Base-by-base conservation (phyloP, 2,888 invertebrate genomes). In the Sarcophaga variegata region DNA sequence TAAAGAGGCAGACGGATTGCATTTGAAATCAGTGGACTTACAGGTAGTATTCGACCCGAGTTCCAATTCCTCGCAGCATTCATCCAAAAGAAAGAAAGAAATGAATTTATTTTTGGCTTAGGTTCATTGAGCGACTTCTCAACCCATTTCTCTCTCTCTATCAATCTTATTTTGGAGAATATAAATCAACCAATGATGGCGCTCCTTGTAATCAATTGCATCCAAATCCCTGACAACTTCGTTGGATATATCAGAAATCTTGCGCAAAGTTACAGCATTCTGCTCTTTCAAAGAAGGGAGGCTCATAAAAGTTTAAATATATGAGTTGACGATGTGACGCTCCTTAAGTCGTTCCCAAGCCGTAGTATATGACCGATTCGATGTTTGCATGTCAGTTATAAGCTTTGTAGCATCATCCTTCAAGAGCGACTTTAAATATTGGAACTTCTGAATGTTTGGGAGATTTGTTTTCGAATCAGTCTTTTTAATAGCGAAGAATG, bases 381-480 rank as follows among this genome's bases (percentile, higher is more conserved):
- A 25, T 37, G 66, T 25, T 59, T 66, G 74, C 72, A 81, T 74
- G 25, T 74, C 3, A 67, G 45, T 17, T 17, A 8, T 74, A 59
- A 4, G 67, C 67, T 17, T 77, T 25, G 81, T 83, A 3, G 79
- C 75, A 20, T 88, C 84, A 10, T 67, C 87, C 62, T 49, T 60
- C 45, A 85, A 69, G 17, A 87, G 49, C 0, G 79, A 83, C 83
- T 86, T 88, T 11, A 85, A 49, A 75, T 83, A 85, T 54, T 87
- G 74, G 10, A 83, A 74, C 59, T 83, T 88, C 69, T 88, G 81
- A 10, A 77, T 79, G 20, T 59, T 45, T 20, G 20, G 1, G 11
- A 88, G 67, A n/a, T 63, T 69, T 6, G 78, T 17, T 25, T 81
- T 88, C 10, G 81, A 79, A 70, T 83, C 77, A 8, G 47, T n/a